phyloP scores from a whole-genome alignment of 1,140 invertebrate genomes.

The Caligus rogercresseyi region DNA sequence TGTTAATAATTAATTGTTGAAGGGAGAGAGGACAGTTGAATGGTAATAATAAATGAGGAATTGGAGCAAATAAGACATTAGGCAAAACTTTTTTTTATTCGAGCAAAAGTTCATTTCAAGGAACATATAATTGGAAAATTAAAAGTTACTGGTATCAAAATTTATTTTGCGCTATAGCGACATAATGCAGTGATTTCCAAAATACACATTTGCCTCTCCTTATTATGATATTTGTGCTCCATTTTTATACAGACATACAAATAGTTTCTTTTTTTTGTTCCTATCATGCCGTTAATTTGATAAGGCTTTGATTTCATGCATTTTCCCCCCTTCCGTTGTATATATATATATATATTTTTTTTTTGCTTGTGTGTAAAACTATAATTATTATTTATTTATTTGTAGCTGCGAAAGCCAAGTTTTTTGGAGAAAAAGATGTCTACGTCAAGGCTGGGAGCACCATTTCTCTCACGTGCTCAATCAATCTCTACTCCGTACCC shows the following conservation, averaged over 20 bases:
- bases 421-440: conserved; percentile 5
- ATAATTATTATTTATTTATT: conserved; percentile 12
- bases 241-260: background rate
- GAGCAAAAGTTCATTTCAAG: too few species aligned
- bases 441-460: conserved; percentile 15
- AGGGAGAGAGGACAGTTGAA: too few species aligned
- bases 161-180: background rate
- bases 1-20: too few species aligned
- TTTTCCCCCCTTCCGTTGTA: too few species aligned
- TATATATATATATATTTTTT: too few species aligned
- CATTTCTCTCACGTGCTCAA: conserved; percentile 8
- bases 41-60: too few species aligned
- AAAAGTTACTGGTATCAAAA: background rate
- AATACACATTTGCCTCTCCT: background rate
- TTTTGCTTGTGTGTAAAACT: too few species aligned
- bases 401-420: background rate
- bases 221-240: too few species aligned
- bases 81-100: too few species aligned
- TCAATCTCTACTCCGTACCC: conserved; percentile 14
- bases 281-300: background rate
- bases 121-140: too few species aligned
- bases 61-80: too few species aligned
- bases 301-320: too few species aligned
- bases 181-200: background rate
- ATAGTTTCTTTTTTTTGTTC: background rate